Base-by-base conservation (phyloP, 2,888 invertebrate species). In the Petrolisthes manimaculis region DNA sequence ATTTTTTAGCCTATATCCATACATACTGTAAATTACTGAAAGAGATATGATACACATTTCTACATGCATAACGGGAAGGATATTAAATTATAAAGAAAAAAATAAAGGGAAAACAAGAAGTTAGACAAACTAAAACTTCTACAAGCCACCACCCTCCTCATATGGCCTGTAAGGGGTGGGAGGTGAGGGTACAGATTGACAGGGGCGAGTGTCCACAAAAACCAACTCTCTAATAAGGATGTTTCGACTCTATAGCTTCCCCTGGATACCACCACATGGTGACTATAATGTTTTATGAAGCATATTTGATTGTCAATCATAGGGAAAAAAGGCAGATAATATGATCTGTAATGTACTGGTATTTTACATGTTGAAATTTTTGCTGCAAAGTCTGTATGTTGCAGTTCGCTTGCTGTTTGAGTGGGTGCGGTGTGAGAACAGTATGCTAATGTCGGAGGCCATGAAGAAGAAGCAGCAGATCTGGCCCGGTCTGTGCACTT, bases 401-500 rank as follows among this genome's bases (percentile, higher is more conserved):
- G 24, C 93, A 96, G 96, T 97, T 92, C 96, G 96, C 93, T 94
- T 97, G 92, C 94, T 96, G 93, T 93, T 96, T 92, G 95, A 96
- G 92, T 97, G 96, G 96, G 94, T 96, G 91, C 93, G 93, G 91
- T 93, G 94, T 91, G 94, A 95, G 91, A 80, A 67, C 12, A 82
- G 86, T 54, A 78, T 90, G 74, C 80, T 89, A n/a, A 82, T 77
- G 61, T 88, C 83, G n/a, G 84, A 84, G n/a, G 84, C 90, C 5
- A 83, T 90, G 86, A 88, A 88, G 75, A 86, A 83, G 53, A 90
- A 90, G 55, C 90, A 88, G 74, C 96, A 96, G 93, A 95, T 97
- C 92, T 97, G 97, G 97, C 95, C 95, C 9, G 96, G 96, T 92
- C 93, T 96, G 83, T 96, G 96, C 92, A 95, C 96, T 92, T 93